phyloP scores from a whole-genome alignment of 2,113 vertebrate genomes.

The Girardinichthys multiradiatus region DNA sequence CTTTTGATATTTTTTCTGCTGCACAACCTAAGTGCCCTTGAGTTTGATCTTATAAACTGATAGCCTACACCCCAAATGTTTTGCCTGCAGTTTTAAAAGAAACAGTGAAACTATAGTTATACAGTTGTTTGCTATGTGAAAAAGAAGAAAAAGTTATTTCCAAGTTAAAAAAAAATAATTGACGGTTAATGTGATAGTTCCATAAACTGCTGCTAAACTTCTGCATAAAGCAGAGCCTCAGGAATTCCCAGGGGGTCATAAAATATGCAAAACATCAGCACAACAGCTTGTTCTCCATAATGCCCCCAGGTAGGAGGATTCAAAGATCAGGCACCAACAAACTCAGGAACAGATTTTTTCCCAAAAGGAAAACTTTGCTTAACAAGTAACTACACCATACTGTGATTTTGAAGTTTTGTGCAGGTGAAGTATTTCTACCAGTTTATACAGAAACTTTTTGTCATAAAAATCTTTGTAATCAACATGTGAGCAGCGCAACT shows the following conservation, averaged over 20 bases:
- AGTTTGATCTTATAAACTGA: too few species aligned
- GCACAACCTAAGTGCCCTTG: too few species aligned
- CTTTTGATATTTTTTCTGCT: too few species aligned
- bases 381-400: neutral
- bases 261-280: neutral
- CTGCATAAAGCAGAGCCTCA: neutral
- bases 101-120: neutral
- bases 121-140: neutral
- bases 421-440: neutral
- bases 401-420: neutral
- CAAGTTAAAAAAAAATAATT: neutral
- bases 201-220: neutral
- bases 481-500: neutral
- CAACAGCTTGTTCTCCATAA: neutral
- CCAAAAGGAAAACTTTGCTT: neutral
- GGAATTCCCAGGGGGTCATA: neutral
- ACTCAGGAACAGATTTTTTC: neutral
- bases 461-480: neutral
- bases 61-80: neutral
- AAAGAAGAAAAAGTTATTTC: neutral
- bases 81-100: neutral
- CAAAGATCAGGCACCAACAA: conserved; percentile 6
- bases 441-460: too few species aligned
- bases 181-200: neutral
- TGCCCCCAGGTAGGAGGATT: neutral